Evolutionary conservation across 1,140 invertebrate species (phyloP).

Genomic region (Melipona quadrifasciata): DNA sequence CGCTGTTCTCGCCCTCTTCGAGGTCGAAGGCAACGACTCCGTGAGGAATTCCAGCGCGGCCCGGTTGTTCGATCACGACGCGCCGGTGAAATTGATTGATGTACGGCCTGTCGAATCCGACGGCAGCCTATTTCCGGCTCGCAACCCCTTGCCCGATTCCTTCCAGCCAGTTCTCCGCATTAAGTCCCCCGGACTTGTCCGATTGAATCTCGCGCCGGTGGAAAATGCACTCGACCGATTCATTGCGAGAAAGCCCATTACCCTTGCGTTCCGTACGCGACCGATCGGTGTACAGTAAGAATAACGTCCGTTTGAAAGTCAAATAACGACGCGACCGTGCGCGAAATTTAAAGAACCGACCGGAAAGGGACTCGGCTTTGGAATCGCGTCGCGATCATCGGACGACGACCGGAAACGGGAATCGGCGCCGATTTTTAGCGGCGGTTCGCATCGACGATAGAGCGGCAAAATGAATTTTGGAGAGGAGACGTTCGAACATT

Average conservation of each 20-base stretch:
- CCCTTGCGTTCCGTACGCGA: slow-evolving; percentile 17
- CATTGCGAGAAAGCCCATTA: slow-evolving; percentile 60
- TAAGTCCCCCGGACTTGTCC: slow-evolving; percentile 62
- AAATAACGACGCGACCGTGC: slow-evolving; percentile 28
- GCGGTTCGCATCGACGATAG: too few species aligned
- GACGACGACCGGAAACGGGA: too few species aligned
- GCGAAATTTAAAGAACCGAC: slow-evolving; percentile 22
- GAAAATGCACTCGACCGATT: slow-evolving; percentile 64
- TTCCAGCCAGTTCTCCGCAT: slow-evolving; percentile 48
- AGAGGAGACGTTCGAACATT: too few species aligned
- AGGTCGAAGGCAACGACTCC: slow-evolving; percentile 26
- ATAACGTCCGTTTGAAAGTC: slow-evolving; percentile 55
- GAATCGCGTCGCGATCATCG: too few species aligned
- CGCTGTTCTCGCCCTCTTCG: background rate
- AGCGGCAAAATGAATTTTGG: too few species aligned
- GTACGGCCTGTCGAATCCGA: slow-evolving; percentile 63
- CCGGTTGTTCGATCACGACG: slow-evolving; percentile 43
- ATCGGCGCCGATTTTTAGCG: too few species aligned
- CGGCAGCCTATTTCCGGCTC: slow-evolving; percentile 16
- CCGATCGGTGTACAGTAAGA: slow-evolving; percentile 55
- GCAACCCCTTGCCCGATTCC: slow-evolving; percentile 33
- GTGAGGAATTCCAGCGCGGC: slow-evolving; percentile 50
- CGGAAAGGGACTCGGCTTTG: too few species aligned
- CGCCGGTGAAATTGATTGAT: slow-evolving; percentile 71
- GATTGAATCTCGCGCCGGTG: slow-evolving; percentile 54